These are phyloP conservation scores for Corythornis leucogaster DNA, from an alignment of 2,797 vertebrate genomes.

Conservation along the genomic window DNA sequence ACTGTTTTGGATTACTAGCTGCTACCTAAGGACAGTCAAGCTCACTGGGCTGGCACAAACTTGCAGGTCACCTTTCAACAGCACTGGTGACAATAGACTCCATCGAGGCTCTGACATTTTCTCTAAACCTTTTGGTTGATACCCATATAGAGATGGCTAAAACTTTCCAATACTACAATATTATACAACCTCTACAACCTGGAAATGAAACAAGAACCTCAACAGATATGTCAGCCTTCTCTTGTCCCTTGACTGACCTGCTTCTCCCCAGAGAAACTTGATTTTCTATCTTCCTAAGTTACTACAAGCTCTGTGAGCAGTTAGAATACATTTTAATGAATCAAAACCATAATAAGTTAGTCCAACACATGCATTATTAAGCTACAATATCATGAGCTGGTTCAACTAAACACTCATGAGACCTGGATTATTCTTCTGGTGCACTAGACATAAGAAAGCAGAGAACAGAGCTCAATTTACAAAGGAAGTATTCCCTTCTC, in stretches of 20 bases:
- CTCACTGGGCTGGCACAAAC: rapidly evolving
- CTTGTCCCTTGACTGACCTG: background rate
- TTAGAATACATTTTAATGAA: background rate
- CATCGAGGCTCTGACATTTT: background rate
- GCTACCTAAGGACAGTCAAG: background rate
- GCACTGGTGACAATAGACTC: background rate
- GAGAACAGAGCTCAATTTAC: background rate
- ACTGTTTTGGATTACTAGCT: background rate
- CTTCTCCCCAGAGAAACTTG: background rate
- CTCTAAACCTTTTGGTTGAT: background rate
- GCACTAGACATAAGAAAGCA: background rate
- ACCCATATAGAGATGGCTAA: background rate
- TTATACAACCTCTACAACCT: background rate
- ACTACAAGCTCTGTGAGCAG: background rate
- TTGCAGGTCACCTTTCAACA: background rate
- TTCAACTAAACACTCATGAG: background rate
- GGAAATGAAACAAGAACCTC: background rate
- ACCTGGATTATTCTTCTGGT: background rate
- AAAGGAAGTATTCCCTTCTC: background rate
- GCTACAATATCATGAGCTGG: background rate
- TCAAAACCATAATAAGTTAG: background rate
- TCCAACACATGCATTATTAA: background rate
- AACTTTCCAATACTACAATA: background rate
- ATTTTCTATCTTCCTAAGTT: background rate
- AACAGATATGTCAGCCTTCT: background rate